Evolutionary conservation across 1,140 invertebrate genomes (phyloP), one percentile per base, ranked within the genome.

Genomic region (Delia radicum): DNA sequence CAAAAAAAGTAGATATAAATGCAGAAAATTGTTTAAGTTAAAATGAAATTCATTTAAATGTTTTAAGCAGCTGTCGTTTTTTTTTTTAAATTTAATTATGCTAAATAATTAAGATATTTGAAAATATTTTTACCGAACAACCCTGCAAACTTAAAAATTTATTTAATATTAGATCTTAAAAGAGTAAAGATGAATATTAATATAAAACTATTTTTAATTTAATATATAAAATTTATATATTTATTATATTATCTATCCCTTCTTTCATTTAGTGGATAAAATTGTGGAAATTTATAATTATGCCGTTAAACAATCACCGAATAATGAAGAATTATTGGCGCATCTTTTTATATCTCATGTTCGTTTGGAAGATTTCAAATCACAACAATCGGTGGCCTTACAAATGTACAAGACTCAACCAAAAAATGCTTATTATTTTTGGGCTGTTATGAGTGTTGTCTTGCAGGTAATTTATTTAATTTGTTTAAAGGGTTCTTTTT

Each of bases 361-460:
- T 3, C 89, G 97, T 27, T 87, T 97, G 15, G 92, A 92, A 8
- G 93, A 98, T 87, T 97, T 95, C 81, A 95, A 95, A 82, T 93
- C 95, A 28, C 97, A 99, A 83, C 95, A 98, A 81, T 90, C 93
- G 76, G 92, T 93, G 8, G 97, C 97, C 1, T 91, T 98, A 89
- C 89, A 90, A 24, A 88, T 99, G 4, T 98, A 97, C 83, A 98
- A 96, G 88, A 87, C 95, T 29, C 93, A 93, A 84, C 93, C 94
- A 28, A 98, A 98, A 87, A 98, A 96, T 86, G 96, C 96, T 0
- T 99, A 99, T 87, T 98, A 97, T 85, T 98, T 98, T 87, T 99
- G 97, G 98, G 94, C 94, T 75, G 93, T 98, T 15, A 98, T 98
- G 93, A 98, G 96, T 85, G 91, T 97, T 82, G 93, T 98, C 18